Conservation (phyloP, 1,140 invertebrate genomes). For the Megalopta genalis region DNA sequence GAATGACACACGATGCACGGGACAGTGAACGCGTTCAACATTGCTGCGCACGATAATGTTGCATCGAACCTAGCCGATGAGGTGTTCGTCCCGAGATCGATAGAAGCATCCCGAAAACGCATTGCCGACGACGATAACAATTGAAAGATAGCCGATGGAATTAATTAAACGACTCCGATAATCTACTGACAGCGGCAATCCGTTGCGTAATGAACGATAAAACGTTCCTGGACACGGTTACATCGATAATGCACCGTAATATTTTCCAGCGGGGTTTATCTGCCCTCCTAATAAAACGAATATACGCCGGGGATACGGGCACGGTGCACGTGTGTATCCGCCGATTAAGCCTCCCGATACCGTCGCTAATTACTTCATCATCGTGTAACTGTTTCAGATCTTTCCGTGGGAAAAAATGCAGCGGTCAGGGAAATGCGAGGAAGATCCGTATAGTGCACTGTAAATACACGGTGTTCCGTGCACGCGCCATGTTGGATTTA, state of each 20-base stretch:
- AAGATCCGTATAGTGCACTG: background rate
- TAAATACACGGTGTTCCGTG: background rate
- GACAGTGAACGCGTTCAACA: too few relatives aligned
- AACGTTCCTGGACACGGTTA: constrained; percentile 37
- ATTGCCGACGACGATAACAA: constrained; percentile 1
- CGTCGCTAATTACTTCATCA: constrained; percentile 39
- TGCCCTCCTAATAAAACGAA: constrained; percentile 35
- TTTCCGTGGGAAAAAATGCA: constrained; percentile 23
- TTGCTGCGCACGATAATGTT: too few relatives aligned
- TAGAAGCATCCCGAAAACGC: background rate
- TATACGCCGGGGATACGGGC: constrained; percentile 26
- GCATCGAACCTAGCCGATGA: too few relatives aligned
- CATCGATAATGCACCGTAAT: constrained; percentile 47
- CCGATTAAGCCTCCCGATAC: constrained; percentile 7
- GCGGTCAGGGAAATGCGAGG: background rate
- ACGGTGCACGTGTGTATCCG: constrained; percentile 18
- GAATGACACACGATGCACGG: too few relatives aligned
- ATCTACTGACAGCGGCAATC: constrained; percentile 29
- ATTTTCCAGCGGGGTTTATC: constrained; percentile 54
- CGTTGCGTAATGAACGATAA: constrained; percentile 50
- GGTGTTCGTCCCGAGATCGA: background rate
- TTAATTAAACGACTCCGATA: constrained; percentile 57
- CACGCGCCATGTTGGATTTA: too few relatives aligned
- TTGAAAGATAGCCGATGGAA: constrained; percentile 8
- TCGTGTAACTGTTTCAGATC: constrained; percentile 27